Conservation (phyloP, 2,113 vertebrate species). For the Cinclus mexicanus region DNA sequence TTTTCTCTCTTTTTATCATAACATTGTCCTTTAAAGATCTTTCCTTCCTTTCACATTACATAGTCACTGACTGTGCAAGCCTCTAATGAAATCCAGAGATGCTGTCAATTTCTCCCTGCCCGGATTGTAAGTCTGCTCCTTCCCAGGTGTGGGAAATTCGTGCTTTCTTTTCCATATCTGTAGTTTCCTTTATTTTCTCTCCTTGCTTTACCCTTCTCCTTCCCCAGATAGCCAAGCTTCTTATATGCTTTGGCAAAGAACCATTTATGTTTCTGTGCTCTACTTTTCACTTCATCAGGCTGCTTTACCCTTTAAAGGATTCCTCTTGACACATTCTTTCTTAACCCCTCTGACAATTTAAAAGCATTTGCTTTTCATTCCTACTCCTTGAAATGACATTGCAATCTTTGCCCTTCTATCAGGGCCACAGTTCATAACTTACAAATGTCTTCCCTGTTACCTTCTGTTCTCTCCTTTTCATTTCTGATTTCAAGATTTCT, state of each 20-base stretch:
- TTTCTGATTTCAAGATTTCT: constrained; percentile 7
- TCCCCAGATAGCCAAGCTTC: neutral
- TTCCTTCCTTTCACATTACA: neutral
- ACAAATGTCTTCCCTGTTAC: neutral
- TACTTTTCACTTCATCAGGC: neutral
- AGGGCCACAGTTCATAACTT: neutral
- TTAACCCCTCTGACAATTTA: neutral
- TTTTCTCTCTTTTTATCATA: constrained; percentile 20
- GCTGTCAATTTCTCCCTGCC: neutral
- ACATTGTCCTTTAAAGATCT: neutral
- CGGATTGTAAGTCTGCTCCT: neutral
- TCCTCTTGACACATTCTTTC: neutral
- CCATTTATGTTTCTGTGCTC: neutral
- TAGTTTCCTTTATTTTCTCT: neutral
- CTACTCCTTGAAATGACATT: neutral
- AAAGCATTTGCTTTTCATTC: neutral
- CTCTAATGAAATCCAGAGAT: neutral
- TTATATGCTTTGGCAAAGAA: neutral
- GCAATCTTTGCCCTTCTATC: neutral
- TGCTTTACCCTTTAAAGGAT: neutral
- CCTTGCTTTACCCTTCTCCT: neutral
- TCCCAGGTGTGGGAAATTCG: neutral
- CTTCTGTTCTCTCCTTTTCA: neutral
- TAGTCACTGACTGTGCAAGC: neutral
- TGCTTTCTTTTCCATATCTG: neutral